Evolutionary conservation across 2,888 invertebrate genomes (phyloP).

Genomic region (Drosophila nigricruria): DNA sequence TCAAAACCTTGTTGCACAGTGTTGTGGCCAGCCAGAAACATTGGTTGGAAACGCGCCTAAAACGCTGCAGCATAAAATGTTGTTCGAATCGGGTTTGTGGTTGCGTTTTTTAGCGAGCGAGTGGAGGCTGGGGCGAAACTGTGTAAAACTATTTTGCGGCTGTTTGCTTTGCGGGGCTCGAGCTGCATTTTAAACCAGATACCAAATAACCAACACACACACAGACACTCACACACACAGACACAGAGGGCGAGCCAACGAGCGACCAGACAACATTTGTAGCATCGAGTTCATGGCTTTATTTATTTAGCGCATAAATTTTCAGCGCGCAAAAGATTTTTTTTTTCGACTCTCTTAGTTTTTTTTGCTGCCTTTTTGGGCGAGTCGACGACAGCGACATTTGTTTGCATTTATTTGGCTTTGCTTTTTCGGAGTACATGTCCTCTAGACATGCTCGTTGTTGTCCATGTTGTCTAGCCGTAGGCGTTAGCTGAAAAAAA

Average conservation of each 20-base stretch:
- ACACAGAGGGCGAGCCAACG: background rate
- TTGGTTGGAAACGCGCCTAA: slow-evolving; percentile 42
- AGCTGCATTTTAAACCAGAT: slow-evolving; percentile 48
- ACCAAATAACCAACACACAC: slow-evolving; percentile 10
- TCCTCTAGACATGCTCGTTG: slow-evolving; percentile 36
- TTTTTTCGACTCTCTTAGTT: slow-evolving; percentile 17
- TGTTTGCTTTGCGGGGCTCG: slow-evolving; percentile 50
- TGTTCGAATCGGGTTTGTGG: slow-evolving; percentile 49
- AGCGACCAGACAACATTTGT: slow-evolving; percentile 63
- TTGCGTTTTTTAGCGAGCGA: slow-evolving; percentile 11
- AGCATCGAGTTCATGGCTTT: slow-evolving; percentile 74
- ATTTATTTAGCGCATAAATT: slow-evolving; percentile 79
- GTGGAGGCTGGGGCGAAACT: background rate
- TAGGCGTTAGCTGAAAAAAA: slow-evolving; percentile 29
- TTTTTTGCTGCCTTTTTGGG: slow-evolving; percentile 22
- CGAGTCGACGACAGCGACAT: slow-evolving; percentile 56
- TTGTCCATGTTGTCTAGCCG: slow-evolving; percentile 44
- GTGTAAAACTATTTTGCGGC: slow-evolving; percentile 56
- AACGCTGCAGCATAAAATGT: slow-evolving; percentile 49
- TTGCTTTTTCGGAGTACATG: slow-evolving; percentile 49
- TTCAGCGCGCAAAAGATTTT: slow-evolving; percentile 61
- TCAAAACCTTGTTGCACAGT: slow-evolving; percentile 6
- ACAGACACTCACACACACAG: background rate
- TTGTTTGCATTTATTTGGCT: slow-evolving; percentile 77
- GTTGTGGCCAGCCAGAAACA: slow-evolving; percentile 1